A percentile compares a stretch with the other conserved stretches of the same genome.
phyloP scores from a whole-genome alignment of 2,113 vertebrate genomes.

The Nibea albiflora region DNA sequence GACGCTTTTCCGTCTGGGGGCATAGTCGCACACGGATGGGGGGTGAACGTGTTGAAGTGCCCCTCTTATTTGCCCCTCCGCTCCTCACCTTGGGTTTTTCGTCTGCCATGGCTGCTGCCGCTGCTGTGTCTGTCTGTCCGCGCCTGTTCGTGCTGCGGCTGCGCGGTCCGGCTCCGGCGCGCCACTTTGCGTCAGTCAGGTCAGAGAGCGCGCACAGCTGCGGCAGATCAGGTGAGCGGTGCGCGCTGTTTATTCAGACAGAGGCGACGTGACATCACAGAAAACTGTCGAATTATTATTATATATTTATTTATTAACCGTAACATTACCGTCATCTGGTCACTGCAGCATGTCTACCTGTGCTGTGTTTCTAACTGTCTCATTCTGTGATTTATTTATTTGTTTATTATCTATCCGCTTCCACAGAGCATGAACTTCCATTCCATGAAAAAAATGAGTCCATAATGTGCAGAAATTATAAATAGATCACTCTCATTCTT shows the following conservation, averaged over 20 bases:
- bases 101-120: slow-evolving; percentile 87
- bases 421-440: not conserved
- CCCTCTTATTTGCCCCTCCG: not conserved
- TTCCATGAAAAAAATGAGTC: not conserved
- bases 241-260: too few relatives aligned
- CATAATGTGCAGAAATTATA: slow-evolving; percentile 22
- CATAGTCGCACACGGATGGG: accelerated
- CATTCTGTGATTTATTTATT: too few relatives aligned
- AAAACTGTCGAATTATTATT: too few relatives aligned
- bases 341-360: too few relatives aligned
- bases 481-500: slow-evolving; percentile 56
- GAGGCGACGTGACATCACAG: not conserved
- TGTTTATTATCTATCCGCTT: not conserved
- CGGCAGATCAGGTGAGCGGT: slow-evolving; percentile 2
- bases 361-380: too few relatives aligned
- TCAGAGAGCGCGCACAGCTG: not conserved
- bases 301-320: too few relatives aligned
- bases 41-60: accelerated
- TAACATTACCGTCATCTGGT: too few relatives aligned
- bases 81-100: slow-evolving; percentile 93
- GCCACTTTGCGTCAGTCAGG: slow-evolving; percentile 34
- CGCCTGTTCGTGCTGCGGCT: slow-evolving; percentile 46
- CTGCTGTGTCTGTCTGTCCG: slow-evolving; percentile 23
- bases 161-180: slow-evolving; percentile 35
- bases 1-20: not conserved